These are phyloP conservation scores for Octonoba sinensis DNA, from an alignment of 2,888 invertebrate genomes.

Conservation along the genomic window DNA sequence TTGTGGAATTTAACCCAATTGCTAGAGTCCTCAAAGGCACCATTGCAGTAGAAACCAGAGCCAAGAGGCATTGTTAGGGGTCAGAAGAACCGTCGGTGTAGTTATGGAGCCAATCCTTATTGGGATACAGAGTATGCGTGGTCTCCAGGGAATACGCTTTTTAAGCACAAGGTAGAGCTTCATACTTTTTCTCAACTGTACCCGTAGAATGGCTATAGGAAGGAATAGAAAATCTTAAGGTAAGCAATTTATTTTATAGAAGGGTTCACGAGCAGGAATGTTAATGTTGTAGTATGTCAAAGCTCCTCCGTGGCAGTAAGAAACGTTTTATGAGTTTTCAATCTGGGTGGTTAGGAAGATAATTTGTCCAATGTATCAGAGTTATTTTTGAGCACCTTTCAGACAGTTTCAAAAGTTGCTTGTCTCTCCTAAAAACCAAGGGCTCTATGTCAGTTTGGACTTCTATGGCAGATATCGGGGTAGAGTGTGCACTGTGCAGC, in stretches of 20 bases:
- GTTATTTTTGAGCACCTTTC: neutral
- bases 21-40: neutral
- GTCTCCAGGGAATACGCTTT: neutral
- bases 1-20: neutral
- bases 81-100: neutral
- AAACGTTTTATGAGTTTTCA: neutral
- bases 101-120: neutral
- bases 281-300: neutral
- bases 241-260: neutral
- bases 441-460: slow-evolving; percentile 1
- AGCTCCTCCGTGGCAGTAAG: neutral
- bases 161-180: neutral
- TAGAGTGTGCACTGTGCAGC: slow-evolving; percentile 9
- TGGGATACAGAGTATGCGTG: neutral
- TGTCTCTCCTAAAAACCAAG: neutral
- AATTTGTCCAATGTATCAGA: neutral
- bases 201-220: neutral
- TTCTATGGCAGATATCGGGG: neutral
- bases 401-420: slow-evolving; percentile 4
- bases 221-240: slow-evolving; percentile 2
- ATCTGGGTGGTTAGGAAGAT: neutral
- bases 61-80: no score
- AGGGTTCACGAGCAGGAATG: neutral
- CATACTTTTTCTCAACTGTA: slow-evolving; percentile 6
- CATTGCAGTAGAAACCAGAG: neutral